Percentiles rank a stretch among this genome's conserved stretches.
Evolutionary conservation across 1,140 invertebrate species (phyloP).

Genomic region (Sinella curviseta): DNA sequence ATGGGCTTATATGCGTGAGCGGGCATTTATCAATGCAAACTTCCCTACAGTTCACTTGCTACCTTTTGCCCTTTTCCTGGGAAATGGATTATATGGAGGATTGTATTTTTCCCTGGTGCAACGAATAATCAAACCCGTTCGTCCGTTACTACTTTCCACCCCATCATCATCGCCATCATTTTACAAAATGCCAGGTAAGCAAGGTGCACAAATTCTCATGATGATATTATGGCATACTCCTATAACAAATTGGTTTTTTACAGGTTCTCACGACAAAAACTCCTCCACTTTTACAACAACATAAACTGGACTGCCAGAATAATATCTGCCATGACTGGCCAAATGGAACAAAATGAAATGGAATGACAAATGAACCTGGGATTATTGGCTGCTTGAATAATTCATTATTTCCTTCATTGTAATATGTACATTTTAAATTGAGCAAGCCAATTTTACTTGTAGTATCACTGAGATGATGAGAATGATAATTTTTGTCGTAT

Average conservation of each 20-base stretch:
- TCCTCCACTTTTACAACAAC: neutral
- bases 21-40: neutral
- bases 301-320: neutral
- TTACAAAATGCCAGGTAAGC: neutral
- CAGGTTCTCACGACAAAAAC: neutral
- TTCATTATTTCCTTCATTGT: neutral
- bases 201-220: constrained; percentile 7
- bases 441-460: neutral
- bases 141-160: neutral
- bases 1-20: neutral
- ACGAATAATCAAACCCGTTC: neutral
- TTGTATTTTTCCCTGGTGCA: neutral
- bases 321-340: neutral
- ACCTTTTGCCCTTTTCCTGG: neutral
- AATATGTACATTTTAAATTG: neutral
- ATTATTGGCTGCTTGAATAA: neutral
- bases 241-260: neutral
- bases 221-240: neutral
- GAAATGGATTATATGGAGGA: neutral
- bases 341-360: neutral
- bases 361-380: neutral
- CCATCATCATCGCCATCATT: neutral
- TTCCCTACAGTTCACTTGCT: neutral
- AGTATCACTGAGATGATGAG: neutral
- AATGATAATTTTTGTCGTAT: neutral